These are phyloP conservation scores for Agonum fuliginosum DNA, from an alignment of 2,888 invertebrate species.

Conservation along the genomic window DNA sequence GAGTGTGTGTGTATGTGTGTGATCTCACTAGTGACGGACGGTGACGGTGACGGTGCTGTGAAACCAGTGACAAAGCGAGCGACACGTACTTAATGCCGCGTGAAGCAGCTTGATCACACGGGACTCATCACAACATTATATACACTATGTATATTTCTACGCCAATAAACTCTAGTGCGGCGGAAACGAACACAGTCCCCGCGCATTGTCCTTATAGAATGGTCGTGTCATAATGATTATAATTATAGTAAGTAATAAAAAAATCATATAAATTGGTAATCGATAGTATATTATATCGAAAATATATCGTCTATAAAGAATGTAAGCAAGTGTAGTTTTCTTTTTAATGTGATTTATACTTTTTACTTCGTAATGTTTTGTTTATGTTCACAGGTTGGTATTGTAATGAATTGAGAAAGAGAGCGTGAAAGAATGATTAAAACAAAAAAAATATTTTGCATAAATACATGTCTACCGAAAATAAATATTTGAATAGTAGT, in stretches of 20 bases:
- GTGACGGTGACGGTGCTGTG: conserved; percentile 33
- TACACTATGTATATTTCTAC: conserved; percentile 34
- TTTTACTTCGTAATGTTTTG: conserved; percentile 47
- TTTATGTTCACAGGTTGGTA: conserved; percentile 49
- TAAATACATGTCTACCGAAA: conserved; percentile 42
- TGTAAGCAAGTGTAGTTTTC: conserved; percentile 70
- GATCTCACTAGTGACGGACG: conserved; percentile 40
- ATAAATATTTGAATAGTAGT: conserved; percentile 39
- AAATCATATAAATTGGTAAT: conserved; percentile 69
- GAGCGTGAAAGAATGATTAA: conserved; percentile 39
- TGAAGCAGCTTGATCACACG: conserved; percentile 38
- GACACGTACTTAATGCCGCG: conserved; percentile 42
- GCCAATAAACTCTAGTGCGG: conserved; percentile 37
- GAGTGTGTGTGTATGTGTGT: conserved; percentile 22
- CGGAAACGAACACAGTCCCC: conserved; percentile 30
- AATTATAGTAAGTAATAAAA: conserved; percentile 56
- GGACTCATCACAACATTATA: conserved; percentile 26
- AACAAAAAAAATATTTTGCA: conserved; percentile 48
- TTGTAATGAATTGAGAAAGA: conserved; percentile 47
- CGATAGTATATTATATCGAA: conserved; percentile 71
- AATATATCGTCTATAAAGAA: conserved; percentile 69
- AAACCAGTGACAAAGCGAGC: conserved; percentile 31
- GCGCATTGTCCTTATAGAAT: conserved; percentile 34
- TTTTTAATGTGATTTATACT: conserved; percentile 58
- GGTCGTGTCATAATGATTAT: conserved; percentile 51